Evolutionary conservation across 2,888 invertebrate genomes (phyloP), one percentile per base, ranked within the genome.

Genomic region (Drosophila meridionalis): DNA sequence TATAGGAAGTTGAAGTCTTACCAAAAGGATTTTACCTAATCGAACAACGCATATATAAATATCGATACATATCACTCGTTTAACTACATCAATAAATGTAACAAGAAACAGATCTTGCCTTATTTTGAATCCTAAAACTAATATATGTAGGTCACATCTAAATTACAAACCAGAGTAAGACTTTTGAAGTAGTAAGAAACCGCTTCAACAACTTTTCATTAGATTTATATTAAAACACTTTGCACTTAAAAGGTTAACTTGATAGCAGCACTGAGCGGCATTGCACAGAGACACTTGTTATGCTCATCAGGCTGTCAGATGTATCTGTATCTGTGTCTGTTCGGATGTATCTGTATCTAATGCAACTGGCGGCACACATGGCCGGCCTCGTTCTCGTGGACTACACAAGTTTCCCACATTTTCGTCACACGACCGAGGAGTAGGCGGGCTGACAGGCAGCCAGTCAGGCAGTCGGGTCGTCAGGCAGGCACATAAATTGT

Each of bases 351-450:
- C 63, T 65, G 72, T 55, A 62, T 68, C 79, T 65, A 67, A 61
- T 75, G 58, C 76, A 78, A 75, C 71, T 56, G 57, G 68, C 53
- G 43, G 47, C 82, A 78, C 78, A 80, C 74, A 83, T 87, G 77
- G 80, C 76, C 55, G 58, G 62, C 52, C 69, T 43, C 76, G 43
- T 65, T 69, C 43, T 38, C 34, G 26, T 56, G 34, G 34, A 26
- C 62, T 58, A n/a, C 45, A 52, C 60, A 61, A 85, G 66, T 89
- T 89, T 89, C 89, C 89, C 89, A 88, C 88, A 89, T 84, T 82
- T 81, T 82, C 67, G 73, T 79, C 73, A 70, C 77, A 70, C 59
- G 60, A 47, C 52, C 40, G 47, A 57, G 60, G 53, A 73, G 60
- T 40, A 53, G 53, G 68, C 52, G 43, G 45, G 38, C 69, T 28